Percentiles rank a stretch among this genome's conserved stretches.
phyloP scores from a whole-genome alignment of 2,113 vertebrate genomes.

The Diphyllodes magnificus region DNA sequence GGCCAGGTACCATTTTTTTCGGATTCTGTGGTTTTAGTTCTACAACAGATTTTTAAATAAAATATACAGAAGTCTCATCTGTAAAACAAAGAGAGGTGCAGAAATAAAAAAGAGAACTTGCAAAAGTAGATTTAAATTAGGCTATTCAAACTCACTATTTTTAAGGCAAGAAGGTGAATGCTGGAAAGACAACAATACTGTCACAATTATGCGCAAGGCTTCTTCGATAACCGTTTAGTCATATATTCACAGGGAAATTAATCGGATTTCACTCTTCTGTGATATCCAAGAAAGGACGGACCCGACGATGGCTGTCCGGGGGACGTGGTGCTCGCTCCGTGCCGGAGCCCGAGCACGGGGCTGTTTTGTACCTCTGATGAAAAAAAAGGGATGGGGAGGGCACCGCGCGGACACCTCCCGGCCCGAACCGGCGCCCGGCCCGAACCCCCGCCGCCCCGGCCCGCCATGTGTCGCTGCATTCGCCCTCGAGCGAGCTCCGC shows the following conservation, averaged over 20 bases:
- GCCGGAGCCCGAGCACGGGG: background rate
- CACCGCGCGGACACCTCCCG: rapidly evolving
- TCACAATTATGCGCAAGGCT: background rate
- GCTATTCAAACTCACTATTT: background rate
- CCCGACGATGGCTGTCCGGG: rapidly evolving
- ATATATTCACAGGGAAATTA: background rate
- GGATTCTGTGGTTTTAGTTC: background rate
- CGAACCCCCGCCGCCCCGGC: background rate
- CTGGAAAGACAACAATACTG: background rate
- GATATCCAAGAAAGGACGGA: rapidly evolving
- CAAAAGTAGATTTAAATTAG: background rate
- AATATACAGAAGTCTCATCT: background rate
- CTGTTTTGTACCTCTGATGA: rapidly evolving
- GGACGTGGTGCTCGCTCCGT: rapidly evolving
- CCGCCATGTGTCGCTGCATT: background rate
- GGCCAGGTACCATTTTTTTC: background rate
- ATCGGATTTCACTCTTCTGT: background rate
- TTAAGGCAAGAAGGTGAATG: background rate
- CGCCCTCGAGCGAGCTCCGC: background rate
- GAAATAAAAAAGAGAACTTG: background rate
- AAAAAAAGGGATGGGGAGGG: background rate
- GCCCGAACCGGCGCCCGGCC: too few relatives aligned
- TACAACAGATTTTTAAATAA: background rate
- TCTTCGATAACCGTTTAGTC: background rate
- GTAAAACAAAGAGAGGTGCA: background rate